Evolutionary conservation across 2,888 invertebrate species (phyloP).

Genomic region (Nycteola revayana): DNA sequence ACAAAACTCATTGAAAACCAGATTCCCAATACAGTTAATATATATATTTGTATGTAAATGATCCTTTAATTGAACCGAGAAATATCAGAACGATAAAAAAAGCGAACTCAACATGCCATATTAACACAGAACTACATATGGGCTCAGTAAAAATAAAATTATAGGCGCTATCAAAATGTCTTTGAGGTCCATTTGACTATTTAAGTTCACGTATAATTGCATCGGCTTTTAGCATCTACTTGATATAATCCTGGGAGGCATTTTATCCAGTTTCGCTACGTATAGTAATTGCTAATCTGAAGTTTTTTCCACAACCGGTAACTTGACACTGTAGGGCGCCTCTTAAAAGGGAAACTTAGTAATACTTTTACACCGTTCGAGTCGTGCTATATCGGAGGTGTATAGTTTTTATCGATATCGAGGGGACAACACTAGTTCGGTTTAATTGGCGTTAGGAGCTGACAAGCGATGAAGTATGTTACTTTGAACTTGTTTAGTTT

Average conservation of each 20-base stretch:
- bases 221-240: constrained; percentile 33
- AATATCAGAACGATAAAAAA: constrained; percentile 22
- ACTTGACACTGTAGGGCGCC: constrained; percentile 61
- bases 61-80: constrained; percentile 22
- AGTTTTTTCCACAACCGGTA: constrained; percentile 51
- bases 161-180: constrained; percentile 37
- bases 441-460: constrained; percentile 54
- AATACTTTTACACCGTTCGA: constrained; percentile 71
- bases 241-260: constrained; percentile 53
- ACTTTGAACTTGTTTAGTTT: too few species aligned
- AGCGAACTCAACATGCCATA: constrained; percentile 21
- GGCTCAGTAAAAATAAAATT: constrained; percentile 43
- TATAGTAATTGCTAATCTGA: constrained; percentile 60
- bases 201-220: constrained; percentile 47
- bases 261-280: constrained; percentile 47
- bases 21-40: constrained; percentile 3
- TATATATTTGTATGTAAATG: constrained; percentile 20
- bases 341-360: constrained; percentile 71
- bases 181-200: constrained; percentile 43
- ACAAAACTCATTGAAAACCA: constrained; percentile 2
- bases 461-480: constrained; percentile 21
- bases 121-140: constrained; percentile 28
- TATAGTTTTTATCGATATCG: constrained; percentile 58
- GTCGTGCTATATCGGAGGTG: constrained; percentile 57
- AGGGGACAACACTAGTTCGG: constrained; percentile 59